Conservation (phyloP, 2,797 vertebrate species). For the Steatocranus sp. region DNA sequence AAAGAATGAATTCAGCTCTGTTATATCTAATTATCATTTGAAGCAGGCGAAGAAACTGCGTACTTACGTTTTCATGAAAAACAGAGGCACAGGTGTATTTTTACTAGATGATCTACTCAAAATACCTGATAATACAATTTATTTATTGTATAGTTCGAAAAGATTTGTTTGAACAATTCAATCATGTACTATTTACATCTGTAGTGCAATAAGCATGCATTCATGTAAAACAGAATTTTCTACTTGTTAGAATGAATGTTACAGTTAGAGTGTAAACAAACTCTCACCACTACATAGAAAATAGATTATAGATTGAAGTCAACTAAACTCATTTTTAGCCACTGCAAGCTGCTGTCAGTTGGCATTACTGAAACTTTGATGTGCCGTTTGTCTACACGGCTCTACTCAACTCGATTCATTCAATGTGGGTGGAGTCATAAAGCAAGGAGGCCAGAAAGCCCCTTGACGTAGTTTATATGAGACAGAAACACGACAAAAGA, state of each 20-base stretch:
- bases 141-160: not conserved
- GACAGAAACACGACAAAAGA: not conserved
- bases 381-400: not conserved
- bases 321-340: not conserved
- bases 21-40: not conserved
- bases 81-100: not conserved
- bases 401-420: not conserved
- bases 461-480: not conserved
- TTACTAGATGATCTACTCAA: not conserved
- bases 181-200: not conserved
- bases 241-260: not conserved
- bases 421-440: not conserved
- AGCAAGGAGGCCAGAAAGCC: not conserved
- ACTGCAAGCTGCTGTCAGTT: not conserved
- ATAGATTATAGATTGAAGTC: not conserved
- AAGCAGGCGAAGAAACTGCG: not conserved
- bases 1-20: constrained; percentile 36
- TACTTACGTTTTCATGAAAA: not conserved
- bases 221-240: not conserved
- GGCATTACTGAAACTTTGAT: not conserved
- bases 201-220: not conserved
- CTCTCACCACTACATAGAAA: not conserved
- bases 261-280: not conserved
- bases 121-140: not conserved
- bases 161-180: not conserved